phyloP scores from a whole-genome alignment of 2,797 vertebrate genomes.

The Nyctibius grandis region DNA sequence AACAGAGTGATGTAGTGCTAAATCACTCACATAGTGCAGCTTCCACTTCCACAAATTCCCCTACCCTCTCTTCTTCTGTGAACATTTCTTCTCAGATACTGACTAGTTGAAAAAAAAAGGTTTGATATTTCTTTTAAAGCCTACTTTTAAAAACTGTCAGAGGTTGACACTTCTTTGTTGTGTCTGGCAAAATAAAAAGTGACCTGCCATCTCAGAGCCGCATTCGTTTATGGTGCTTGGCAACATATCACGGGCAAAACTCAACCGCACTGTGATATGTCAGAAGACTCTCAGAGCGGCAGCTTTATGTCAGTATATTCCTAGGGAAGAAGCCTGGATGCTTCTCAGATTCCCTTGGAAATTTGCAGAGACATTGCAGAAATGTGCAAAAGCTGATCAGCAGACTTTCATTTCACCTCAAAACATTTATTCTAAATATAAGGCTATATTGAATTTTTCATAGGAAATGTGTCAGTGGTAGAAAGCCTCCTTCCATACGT shows the following conservation, averaged over 20 bases:
- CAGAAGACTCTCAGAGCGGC: neutral
- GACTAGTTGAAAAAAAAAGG: neutral
- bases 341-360: neutral
- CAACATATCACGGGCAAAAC: conserved; percentile 45
- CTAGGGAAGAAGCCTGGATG: neutral
- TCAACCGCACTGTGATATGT: conserved; percentile 3
- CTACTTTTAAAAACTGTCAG: conserved; percentile 63
- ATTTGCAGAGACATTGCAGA: neutral
- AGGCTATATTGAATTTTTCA: neutral
- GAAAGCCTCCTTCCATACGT: neutral
- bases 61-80: neutral
- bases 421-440: neutral
- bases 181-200: conserved; percentile 70
- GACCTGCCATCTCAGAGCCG: conserved; percentile 66
- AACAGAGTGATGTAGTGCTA: neutral
- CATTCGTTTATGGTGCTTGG: conserved; percentile 59
- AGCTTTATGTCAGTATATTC: neutral
- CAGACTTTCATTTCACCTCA: neutral
- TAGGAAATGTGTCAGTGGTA: neutral
- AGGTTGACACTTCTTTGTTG: conserved; percentile 70
- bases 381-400: neutral
- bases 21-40: neutral
- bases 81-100: neutral
- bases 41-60: neutral
- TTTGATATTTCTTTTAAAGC: conserved; percentile 39